These are phyloP conservation scores for Drosophila guanche DNA, from an alignment of 1,140 invertebrate species.

Conservation along the genomic window DNA sequence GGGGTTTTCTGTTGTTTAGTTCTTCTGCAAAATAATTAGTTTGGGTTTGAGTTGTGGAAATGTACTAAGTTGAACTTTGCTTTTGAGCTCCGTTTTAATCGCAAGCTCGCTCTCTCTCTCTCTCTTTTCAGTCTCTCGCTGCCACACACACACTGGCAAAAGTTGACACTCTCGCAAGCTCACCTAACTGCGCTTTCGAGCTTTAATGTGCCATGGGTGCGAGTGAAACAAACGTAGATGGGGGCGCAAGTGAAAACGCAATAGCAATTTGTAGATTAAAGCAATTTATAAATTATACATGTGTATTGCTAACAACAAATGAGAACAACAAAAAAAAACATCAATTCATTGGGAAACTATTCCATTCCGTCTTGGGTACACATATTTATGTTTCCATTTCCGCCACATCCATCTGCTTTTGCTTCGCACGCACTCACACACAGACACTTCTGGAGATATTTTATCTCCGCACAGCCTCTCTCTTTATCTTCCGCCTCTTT, in stretches of 20 bases:
- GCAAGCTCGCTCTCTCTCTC: constrained; percentile 17
- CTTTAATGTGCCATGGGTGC: constrained; percentile 44
- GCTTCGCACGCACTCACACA: constrained; percentile 57
- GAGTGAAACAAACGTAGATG: constrained; percentile 70
- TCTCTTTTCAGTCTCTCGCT: constrained; percentile 6
- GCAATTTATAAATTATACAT: constrained; percentile 41
- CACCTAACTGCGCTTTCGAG: constrained; percentile 69
- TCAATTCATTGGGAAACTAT: constrained; percentile 26
- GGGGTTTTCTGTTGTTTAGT: constrained; percentile 17
- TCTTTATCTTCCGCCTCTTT: constrained; percentile 13
- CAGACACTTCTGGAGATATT: constrained; percentile 8
- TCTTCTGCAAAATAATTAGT: constrained; percentile 37
- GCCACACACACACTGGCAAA: constrained; percentile 10
- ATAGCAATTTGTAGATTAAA: constrained; percentile 60
- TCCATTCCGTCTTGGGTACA: constrained; percentile 9
- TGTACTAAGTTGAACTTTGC: constrained; percentile 50
- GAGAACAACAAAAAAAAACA: constrained; percentile 34
- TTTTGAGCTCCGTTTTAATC: constrained; percentile 53
- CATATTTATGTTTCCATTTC: constrained; percentile 14
- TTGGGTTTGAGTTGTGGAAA: constrained; percentile 34
- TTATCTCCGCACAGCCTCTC: constrained; percentile 45
- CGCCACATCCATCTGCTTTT: constrained; percentile 35
- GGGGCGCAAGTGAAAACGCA: constrained; percentile 68
- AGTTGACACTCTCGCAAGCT: constrained; percentile 30
- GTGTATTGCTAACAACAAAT: constrained; percentile 33